Evolutionary conservation across 2,888 invertebrate species (phyloP).

Genomic region (Ditula angustiorana): DNA sequence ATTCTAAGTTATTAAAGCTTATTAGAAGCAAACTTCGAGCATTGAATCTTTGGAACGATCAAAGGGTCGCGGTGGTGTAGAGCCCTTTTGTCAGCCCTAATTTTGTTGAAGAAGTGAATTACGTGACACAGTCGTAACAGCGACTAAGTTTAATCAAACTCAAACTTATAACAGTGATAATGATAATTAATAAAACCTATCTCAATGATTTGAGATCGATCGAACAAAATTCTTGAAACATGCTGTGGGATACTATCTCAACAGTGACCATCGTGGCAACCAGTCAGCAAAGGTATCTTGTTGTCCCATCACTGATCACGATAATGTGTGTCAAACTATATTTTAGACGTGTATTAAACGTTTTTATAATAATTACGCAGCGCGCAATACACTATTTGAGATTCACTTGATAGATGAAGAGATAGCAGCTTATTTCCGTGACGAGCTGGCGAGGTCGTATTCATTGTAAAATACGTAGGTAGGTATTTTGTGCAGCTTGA

Average conservation of each 20-base stretch:
- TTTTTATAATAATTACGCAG: background rate
- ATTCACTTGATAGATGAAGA: constrained; percentile 4
- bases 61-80: background rate
- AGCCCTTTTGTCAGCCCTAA: background rate
- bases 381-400: constrained; percentile 1
- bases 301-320: background rate
- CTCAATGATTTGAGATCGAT: too few relatives aligned
- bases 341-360: background rate
- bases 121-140: background rate
- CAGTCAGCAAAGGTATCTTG: too few relatives aligned
- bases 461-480: background rate
- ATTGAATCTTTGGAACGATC: background rate
- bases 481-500: constrained; percentile 1
- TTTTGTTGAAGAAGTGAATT: constrained; percentile 1
- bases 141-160: background rate
- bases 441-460: constrained; percentile 7
- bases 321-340: background rate
- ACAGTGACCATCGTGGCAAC: too few relatives aligned
- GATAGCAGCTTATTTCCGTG: constrained; percentile 13
- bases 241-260: too few relatives aligned
- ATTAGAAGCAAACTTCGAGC: constrained; percentile 18
- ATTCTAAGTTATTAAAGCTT: constrained; percentile 19
- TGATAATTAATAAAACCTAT: constrained; percentile 4
- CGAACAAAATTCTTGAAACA: too few relatives aligned
- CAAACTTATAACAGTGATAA: background rate